Evolutionary conservation across 64 coral and sea anemone genomes (phyloP), one percentile per base, ranked within the genome.

Genomic region (Stichodactyla helianthus): DNA sequence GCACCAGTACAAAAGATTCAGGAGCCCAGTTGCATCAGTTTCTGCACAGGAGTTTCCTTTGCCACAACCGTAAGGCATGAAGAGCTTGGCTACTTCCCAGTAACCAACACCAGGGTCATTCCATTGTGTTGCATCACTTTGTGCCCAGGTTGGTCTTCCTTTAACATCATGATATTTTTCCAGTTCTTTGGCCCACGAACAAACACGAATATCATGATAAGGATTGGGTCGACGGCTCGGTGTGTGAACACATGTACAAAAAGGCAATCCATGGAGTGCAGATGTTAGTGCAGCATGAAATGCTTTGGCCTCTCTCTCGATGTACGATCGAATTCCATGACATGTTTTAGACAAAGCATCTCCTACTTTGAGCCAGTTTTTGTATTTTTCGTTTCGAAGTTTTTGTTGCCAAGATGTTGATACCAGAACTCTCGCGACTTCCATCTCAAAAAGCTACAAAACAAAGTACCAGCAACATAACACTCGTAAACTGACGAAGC

Each of bases 51-150:
- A 20, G 5, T 53, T 53, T 20, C 55, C 79, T 82, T 67, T 15
- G 1, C 13, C 78, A 63, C 79, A 52, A 19, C 52, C 56, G 18
- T 14, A 82, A 2, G 86, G 52, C 88, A 89, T 89, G 35, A 51
- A 89, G 13, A 89, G 20, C 50, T 89, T 89, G 5, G 88, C 86
- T 53, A 87, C 67, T 55, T 87, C 86, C 51, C 86, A 87, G 23
- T 52, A 15, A 74, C 86, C 86, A 50, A 23, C 52, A 57, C 56
- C 77, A 10, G 86, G 86, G 51, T 87, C 91, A 44, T 18, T 74
- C 95, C 95, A 97, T 71, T 26, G 53, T 0, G 86, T 59, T 2
- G 20, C 67, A 77, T 93, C 91, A 79, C 95, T 97, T 83, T 97
- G 95, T 10, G 65, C 44, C 87, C 93, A 95, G 51, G 54, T 90